Evolutionary conservation across 2,113 vertebrate species (phyloP).

Genomic region (Leucopternis melanops): DNA sequence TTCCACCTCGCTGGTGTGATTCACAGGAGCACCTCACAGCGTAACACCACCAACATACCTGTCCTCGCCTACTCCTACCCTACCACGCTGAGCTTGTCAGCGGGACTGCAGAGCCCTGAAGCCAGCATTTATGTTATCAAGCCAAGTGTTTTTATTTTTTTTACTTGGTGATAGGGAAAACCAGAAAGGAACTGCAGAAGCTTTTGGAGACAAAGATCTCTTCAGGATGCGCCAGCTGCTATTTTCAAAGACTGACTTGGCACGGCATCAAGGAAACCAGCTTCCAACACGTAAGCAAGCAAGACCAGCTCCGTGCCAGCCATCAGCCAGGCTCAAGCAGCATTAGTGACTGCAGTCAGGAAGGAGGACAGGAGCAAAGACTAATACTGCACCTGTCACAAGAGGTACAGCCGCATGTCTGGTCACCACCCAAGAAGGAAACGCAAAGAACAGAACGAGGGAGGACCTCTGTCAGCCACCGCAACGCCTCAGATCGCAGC

Average conservation of each 20-base stretch:
- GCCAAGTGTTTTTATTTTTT: neutral
- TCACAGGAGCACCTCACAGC: conserved; percentile 8
- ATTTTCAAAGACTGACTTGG: neutral
- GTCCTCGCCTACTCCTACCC: conserved; percentile 12
- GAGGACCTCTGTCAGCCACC: neutral
- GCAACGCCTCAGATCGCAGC: neutral
- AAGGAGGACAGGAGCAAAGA: neutral
- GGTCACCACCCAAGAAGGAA: neutral
- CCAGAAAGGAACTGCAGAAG: neutral
- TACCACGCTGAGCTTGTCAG: neutral
- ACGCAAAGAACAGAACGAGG: neutral
- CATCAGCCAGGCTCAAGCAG: neutral
- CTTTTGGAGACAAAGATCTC: neutral
- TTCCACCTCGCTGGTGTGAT: neutral
- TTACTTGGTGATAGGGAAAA: neutral
- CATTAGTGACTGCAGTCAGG: neutral
- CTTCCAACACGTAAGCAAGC: neutral
- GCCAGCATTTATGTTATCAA: neutral
- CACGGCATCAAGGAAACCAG: neutral
- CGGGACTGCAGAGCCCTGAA: neutral
- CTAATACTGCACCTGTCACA: neutral
- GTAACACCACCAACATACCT: neutral
- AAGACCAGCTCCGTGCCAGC: neutral
- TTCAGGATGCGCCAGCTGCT: neutral
- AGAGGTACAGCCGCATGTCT: neutral